Conservation (phyloP, 1,140 invertebrate species). For the Sitobion miscanthi region DNA sequence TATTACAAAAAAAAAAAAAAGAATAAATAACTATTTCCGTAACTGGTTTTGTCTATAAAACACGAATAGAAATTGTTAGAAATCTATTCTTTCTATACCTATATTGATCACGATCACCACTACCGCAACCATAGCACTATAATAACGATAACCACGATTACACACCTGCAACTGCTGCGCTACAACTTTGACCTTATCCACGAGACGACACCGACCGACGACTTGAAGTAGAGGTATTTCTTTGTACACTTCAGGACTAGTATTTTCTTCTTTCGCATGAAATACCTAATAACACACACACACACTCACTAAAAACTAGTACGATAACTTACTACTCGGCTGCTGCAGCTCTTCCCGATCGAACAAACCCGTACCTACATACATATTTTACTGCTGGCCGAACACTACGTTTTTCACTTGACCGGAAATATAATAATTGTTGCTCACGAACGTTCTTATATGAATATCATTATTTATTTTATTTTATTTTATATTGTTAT, state of each 20-base stretch:
- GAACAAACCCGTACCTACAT: neutral
- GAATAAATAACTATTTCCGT: neutral
- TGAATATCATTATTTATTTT: neutral
- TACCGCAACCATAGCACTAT: neutral
- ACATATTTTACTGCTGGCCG: neutral
- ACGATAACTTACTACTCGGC: neutral
- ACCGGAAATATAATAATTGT: slow-evolving; percentile 12
- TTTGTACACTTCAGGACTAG: neutral
- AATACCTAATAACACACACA: neutral
- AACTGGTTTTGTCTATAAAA: slow-evolving; percentile 36
- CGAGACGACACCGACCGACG: neutral
- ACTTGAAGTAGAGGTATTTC: neutral
- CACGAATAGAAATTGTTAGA: slow-evolving; percentile 40
- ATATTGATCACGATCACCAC: neutral
- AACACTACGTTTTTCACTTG: slow-evolving; percentile 26
- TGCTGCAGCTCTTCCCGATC: neutral
- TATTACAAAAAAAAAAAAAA: neutral
- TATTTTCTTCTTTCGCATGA: neutral
- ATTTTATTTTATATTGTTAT: slow-evolving; percentile 31
- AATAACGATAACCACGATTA: neutral
- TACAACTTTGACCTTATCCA: slow-evolving; percentile 32
- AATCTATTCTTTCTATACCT: slow-evolving; percentile 30
- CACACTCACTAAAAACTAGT: neutral
- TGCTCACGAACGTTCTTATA: slow-evolving; percentile 21
- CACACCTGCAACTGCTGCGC: neutral